Evolutionary conservation across 2,113 vertebrate species (phyloP), one percentile per base, ranked within the genome.

Genomic region (Urocynchramus pylzowi): DNA sequence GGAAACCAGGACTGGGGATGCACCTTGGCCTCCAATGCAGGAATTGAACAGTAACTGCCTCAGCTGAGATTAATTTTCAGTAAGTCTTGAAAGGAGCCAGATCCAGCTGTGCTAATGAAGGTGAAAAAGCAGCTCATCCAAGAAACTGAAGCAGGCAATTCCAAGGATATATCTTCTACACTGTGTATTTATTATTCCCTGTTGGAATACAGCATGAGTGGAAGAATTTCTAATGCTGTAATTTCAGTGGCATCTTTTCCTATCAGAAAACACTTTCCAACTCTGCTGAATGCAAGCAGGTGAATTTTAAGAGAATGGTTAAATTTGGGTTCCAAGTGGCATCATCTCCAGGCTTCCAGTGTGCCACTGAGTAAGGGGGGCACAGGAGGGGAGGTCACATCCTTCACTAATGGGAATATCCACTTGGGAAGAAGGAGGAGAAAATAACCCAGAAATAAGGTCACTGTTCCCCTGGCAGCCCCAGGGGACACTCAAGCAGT

Each of bases 401-500:
- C 82, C 85, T 84, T 86, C 68, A 35, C 27, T 74, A 84, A 56
- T 53, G 31, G 69, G 49, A 89, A 84, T 27, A 83, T 75, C 61
- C 90, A 16, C 92, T 20, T 73, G 94, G 90, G 95, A 95, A 92
- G 65, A 24, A 75, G 44, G 11, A 78, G 86, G 45, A 94, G 86
- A 93, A 87, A 96, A 96, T 95, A 95, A 87, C 84, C 56, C 64
- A 88, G 86, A 90, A 95, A 95, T 68, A 96, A 89, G 88, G 92
- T 54, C 95, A 84, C 9, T 2, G 2, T 19, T 81, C 37, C 56
- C 56, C 88, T 78, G 65, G 41, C 21, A 60, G 53, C 85, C 84
- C 54, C 47, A 7, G 11, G 76, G 79, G 90, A 26, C 26, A 14
- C 50, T 57, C 37, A 11, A 18, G 68, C 7, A 74, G 52, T 37